Evolutionary conservation across 2,113 vertebrate genomes (phyloP).

Genomic region (Ceratotherium simum): DNA sequence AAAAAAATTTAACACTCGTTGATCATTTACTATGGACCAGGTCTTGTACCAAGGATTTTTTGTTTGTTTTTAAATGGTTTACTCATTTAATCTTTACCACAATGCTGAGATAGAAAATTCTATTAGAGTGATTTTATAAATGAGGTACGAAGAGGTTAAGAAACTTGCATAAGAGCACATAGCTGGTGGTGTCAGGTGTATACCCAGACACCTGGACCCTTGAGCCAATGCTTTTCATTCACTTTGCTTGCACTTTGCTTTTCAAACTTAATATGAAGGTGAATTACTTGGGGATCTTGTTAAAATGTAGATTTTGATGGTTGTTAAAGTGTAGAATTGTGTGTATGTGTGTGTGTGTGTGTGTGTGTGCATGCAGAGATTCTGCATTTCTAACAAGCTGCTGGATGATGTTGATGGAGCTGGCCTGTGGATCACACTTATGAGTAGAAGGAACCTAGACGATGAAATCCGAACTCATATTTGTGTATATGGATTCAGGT

Average conservation of each 20-base stretch:
- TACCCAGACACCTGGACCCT: no score
- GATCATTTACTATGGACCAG: not conserved
- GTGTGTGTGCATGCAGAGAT: accelerated
- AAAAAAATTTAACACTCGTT: not conserved
- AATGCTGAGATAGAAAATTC: no score
- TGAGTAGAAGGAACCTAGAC: not conserved
- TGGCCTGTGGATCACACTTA: accelerated
- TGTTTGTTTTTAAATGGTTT: not conserved
- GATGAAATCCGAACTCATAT: not conserved
- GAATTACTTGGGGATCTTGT: not conserved
- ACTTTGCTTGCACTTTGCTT: not conserved
- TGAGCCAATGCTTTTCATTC: not conserved
- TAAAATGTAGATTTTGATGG: not conserved
- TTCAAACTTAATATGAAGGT: not conserved
- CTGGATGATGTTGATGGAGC: not conserved
- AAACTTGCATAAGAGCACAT: not conserved
- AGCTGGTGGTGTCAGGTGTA: no score
- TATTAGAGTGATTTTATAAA: not conserved
- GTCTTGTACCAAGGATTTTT: not conserved
- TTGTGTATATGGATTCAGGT: not conserved
- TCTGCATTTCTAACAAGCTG: not conserved
- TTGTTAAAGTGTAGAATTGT: not conserved
- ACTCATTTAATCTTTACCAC: not conserved
- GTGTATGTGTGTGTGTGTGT: accelerated
- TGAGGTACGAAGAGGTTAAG: not conserved